Percentiles rank a stretch among this genome's conserved stretches.
phyloP scores from a whole-genome alignment of 2,888 invertebrate genomes.

The Phania funesta region DNA sequence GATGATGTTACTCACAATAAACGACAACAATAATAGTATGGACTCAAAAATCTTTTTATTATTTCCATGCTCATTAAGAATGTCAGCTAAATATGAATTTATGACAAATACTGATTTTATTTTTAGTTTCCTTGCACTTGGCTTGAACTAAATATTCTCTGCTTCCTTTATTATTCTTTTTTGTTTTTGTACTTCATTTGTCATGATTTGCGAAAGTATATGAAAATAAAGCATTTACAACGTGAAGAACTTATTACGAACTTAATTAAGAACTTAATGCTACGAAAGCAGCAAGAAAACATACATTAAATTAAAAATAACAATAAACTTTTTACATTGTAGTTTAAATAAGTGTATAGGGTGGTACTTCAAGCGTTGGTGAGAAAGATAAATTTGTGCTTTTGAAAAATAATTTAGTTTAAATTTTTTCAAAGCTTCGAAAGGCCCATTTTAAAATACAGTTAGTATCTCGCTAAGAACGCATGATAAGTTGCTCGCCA shows the following conservation, averaged over 20 bases:
- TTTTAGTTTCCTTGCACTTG: constrained; percentile 26
- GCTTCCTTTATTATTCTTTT: background rate
- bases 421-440: too few species aligned
- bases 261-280: constrained; percentile 44
- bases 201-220: constrained; percentile 17
- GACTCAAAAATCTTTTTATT: background rate
- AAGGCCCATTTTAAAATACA: too few species aligned
- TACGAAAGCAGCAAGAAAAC: background rate
- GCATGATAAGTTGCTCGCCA: too few species aligned
- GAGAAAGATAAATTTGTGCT: too few species aligned
- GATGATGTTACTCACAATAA: background rate
- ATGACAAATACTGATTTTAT: constrained; percentile 45
- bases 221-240: background rate
- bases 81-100: constrained; percentile 62
- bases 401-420: too few species aligned
- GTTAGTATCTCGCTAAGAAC: too few species aligned
- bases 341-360: constrained; percentile 11
- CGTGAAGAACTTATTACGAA: background rate
- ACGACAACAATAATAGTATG: background rate
- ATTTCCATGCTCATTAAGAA: constrained; percentile 58
- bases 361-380: background rate
- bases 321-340: background rate
- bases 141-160: constrained; percentile 33
- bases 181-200: background rate
- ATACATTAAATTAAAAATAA: background rate